Percentiles rank a stretch among this genome's conserved stretches.
phyloP scores from a whole-genome alignment of 1,140 invertebrate genomes.

The Wiebesia pumilae region DNA sequence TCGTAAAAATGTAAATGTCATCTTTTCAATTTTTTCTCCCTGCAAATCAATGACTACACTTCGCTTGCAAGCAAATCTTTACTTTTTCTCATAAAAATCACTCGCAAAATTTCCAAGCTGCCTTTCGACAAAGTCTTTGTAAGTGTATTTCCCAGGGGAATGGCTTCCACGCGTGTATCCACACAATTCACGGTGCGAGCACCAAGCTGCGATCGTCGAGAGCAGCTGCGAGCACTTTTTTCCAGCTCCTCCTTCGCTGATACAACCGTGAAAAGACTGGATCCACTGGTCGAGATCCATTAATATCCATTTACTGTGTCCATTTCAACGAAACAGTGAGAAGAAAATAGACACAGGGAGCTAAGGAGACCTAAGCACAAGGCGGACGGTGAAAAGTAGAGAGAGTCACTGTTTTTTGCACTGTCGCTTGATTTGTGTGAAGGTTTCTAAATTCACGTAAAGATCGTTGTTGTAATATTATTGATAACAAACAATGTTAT shows the following conservation, averaged over 20 bases:
- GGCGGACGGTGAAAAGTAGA: background rate
- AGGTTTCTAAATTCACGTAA: background rate
- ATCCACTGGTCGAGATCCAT: constrained; percentile 57
- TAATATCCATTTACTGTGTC: constrained; percentile 63
- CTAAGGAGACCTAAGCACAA: background rate
- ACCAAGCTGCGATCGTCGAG: constrained; percentile 1
- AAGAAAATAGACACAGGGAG: background rate
- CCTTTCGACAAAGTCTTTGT: background rate
- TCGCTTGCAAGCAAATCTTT: no score
- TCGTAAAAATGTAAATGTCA: no score
- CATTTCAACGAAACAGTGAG: background rate
- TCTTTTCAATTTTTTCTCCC: no score
- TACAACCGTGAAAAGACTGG: background rate
- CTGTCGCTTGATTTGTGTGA: background rate
- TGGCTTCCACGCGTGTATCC: no score
- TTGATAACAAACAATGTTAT: no score
- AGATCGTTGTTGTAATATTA: background rate
- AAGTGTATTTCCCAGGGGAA: background rate
- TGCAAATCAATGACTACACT: no score
- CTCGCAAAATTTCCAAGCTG: no score
- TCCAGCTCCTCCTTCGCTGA: background rate
- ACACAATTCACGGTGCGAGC: no score
- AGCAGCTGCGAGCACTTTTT: constrained; percentile 3
- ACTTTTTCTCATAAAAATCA: no score
- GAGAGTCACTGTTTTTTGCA: background rate